Base-by-base conservation (phyloP, 2,797 vertebrate species). In the Agapornis canus region DNA sequence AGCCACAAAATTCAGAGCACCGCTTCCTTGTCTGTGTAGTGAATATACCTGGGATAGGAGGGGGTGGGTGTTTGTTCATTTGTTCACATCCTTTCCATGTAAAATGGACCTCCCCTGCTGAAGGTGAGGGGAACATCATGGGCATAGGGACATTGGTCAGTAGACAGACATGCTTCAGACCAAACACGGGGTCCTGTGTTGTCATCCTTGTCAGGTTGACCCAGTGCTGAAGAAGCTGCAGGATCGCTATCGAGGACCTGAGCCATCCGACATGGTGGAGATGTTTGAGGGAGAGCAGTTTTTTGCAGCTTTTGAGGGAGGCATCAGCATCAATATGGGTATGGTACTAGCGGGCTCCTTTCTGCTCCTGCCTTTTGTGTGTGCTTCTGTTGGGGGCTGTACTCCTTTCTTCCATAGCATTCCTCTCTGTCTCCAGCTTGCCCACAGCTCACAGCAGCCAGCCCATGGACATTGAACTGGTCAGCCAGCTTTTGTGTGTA, bases 271-370 rank as follows among this genome's bases (percentile, higher is more conserved):
- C 91, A 97, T 99, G 22, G 99, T 99, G 94, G 98, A 99, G 88
- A 97, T 99, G 96, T 98, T 99, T 65, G 99, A 99, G 87, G 99
- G 99, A 43, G 99, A 99, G 94, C 98, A 99, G 86, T 99, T 99
- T 96, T 99, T 99, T 26, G 99, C 99, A 2, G 98, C 99, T 94
- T 99, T 99, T 90, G 99, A 99, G 96, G 97, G 97, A 73, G 99
- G 99, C 96, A 98, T 99, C 43, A 98, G 98, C 65, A 97, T 99
- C 23, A 98, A 98, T 72, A 97, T 98, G 94, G 99, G 99, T 99
- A 97, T 22, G 93, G 48, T 56, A 57, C 20, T 23, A 19, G 52
- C 56, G 47, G 20, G 29, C 48, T 86, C 3, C 2, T n/a, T 61
- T 43, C 80, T 77, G 39, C 32, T 81, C 22, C 23, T 40, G 3